phyloP scores from a whole-genome alignment of 2,113 vertebrate genomes.

The Gobio gobio region DNA sequence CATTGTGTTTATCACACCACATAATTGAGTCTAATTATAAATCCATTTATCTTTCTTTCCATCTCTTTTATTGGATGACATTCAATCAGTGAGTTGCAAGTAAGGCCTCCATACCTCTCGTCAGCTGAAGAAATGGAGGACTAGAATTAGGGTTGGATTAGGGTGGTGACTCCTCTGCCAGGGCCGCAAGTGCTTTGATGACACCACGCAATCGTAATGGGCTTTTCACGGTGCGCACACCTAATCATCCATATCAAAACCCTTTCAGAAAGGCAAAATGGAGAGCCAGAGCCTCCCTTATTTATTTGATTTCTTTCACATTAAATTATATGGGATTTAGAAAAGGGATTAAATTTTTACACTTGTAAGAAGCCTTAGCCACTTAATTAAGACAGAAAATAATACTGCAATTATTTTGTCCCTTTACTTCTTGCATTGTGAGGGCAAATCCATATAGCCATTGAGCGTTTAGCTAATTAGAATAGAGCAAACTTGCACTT shows the following conservation, averaged over 20 bases:
- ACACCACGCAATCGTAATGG: conserved; percentile 73
- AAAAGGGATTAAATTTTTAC: conserved; percentile 75
- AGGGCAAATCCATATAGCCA: conserved; percentile 64
- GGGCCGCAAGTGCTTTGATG: conserved; percentile 67
- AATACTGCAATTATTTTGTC: conserved; percentile 74
- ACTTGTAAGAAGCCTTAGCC: conserved; percentile 73
- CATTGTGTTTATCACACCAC: conserved; percentile 65
- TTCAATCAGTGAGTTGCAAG: conserved; percentile 64
- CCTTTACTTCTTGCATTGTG: conserved; percentile 48
- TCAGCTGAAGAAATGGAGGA: conserved; percentile 48
- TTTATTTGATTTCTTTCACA: conserved; percentile 78
- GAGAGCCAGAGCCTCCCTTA: conserved; percentile 64
- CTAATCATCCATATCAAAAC: conserved; percentile 79
- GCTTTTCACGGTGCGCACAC: conserved; percentile 74
- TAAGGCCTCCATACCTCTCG: not conserved
- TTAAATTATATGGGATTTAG: conserved; percentile 80
- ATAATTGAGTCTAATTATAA: conserved; percentile 71
- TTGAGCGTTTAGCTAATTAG: conserved; percentile 67
- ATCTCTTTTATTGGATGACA: conserved; percentile 69
- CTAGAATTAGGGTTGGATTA: conserved; percentile 65
- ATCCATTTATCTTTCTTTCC: conserved; percentile 66
- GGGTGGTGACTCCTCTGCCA: conserved; percentile 48
- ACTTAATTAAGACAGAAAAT: conserved; percentile 79
- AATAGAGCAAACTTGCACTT: conserved; percentile 52
- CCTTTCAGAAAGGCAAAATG: conserved; percentile 65